Conservation (phyloP, 2,888 invertebrate species). For the Agonopterix subpropinquella region DNA sequence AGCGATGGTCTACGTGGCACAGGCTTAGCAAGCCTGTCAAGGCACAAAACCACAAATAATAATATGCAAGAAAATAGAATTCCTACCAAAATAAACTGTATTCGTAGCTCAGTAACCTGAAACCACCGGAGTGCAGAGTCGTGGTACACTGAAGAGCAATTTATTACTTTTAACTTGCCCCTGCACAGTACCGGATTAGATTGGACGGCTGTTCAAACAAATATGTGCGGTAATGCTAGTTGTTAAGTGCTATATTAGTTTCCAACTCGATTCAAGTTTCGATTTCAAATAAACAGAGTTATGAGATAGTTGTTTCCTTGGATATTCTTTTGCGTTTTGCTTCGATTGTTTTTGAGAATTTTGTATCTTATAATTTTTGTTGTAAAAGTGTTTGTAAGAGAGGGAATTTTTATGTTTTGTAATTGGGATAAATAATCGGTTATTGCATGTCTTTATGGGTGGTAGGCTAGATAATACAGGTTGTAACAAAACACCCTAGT, state of each 20-base stretch:
- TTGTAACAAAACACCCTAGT: no score
- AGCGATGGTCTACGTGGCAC: no score
- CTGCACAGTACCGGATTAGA: conserved; percentile 26
- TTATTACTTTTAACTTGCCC: conserved; percentile 43
- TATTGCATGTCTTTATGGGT: no score
- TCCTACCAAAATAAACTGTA: no score
- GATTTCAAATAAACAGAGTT: not conserved
- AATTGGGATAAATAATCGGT: no score
- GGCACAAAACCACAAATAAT: no score
- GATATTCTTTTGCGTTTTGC: not conserved
- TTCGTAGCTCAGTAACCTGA: conserved; percentile 3
- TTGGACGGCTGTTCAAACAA: conserved; percentile 7
- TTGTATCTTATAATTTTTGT: no score
- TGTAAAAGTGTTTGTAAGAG: not conserved
- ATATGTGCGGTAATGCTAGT: not conserved
- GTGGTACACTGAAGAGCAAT: conserved; percentile 42
- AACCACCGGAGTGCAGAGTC: conserved; percentile 34
- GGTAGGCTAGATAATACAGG: no score
- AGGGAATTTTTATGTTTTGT: not conserved
- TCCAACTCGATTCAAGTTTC: not conserved
- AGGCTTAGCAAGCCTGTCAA: no score
- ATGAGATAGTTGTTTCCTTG: not conserved
- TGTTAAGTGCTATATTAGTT: not conserved
- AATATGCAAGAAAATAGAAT: no score
- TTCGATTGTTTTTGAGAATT: not conserved